Evolutionary conservation across 2,797 vertebrate species (phyloP).

Genomic region (Melanotaenia trifasciata): DNA sequence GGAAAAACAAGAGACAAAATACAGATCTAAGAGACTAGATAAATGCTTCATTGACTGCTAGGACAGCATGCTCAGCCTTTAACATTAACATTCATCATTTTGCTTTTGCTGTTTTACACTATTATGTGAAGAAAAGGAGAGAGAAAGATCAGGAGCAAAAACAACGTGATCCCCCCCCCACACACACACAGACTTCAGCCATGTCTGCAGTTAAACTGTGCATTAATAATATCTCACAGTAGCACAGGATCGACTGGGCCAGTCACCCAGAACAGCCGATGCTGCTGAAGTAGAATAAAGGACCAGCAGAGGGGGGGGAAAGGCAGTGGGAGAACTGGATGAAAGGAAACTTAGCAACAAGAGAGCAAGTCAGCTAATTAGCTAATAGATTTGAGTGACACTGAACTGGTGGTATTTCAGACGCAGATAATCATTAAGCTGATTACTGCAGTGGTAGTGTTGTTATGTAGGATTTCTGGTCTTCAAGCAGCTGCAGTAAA

Average conservation of each 20-base stretch:
- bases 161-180: constrained; percentile 27
- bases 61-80: constrained; percentile 20
- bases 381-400: constrained; percentile 64
- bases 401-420: constrained; percentile 59
- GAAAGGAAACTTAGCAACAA: constrained; percentile 27
- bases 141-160: not conserved
- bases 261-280: constrained; percentile 59
- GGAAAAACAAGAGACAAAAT: constrained; percentile 3
- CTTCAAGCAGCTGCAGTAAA: not conserved
- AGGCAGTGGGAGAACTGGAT: constrained; percentile 17
- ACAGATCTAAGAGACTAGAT: constrained; percentile 18
- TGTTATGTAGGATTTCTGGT: not conserved
- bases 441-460: constrained; percentile 2
- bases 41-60: constrained; percentile 21
- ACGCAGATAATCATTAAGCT: constrained; percentile 36
- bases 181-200: constrained; percentile 12
- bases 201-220: constrained; percentile 66
- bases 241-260: constrained; percentile 68
- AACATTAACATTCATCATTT: not conserved
- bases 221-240: constrained; percentile 75
- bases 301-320: constrained; percentile 7
- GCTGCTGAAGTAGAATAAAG: constrained; percentile 58
- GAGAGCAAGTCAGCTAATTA: constrained; percentile 58
- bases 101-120: not conserved
- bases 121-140: not conserved